Evolutionary conservation across 2,888 invertebrate genomes (phyloP).

Genomic region (Julus scandinavius): DNA sequence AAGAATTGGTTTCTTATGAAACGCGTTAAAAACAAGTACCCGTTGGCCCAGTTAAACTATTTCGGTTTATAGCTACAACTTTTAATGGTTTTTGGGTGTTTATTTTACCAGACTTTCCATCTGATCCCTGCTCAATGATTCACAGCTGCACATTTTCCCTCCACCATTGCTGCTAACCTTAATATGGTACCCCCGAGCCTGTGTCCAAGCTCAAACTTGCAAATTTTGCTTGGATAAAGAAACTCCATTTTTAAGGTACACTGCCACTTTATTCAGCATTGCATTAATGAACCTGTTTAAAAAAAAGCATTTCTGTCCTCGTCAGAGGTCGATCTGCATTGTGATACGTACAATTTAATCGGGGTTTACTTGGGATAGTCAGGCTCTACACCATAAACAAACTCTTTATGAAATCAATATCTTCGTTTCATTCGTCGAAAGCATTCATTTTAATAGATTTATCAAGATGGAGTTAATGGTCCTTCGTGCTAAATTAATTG

Average conservation of each 20-base stretch:
- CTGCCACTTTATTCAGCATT: conserved; percentile 38
- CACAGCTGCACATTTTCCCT: background rate
- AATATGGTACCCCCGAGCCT: background rate
- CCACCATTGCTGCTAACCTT: conserved; percentile 41
- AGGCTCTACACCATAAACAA: background rate
- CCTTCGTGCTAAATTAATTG: background rate
- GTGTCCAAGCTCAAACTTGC: conserved; percentile 22
- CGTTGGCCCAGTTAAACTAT: background rate
- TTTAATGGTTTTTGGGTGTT: background rate
- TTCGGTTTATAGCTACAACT: background rate
- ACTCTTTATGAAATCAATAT: background rate
- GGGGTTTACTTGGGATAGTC: conserved; percentile 3
- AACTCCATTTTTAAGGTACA: conserved; percentile 31
- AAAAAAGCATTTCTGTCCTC: background rate
- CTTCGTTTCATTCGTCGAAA: background rate
- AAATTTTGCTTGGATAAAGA: conserved; percentile 15
- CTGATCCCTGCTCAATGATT: conserved; percentile 33
- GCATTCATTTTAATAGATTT: background rate
- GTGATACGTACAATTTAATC: conserved; percentile 11
- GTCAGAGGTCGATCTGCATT: background rate
- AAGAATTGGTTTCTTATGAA: too few species aligned
- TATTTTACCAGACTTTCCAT: background rate
- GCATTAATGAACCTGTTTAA: background rate
- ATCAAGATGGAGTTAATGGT: background rate
- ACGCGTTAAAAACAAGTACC: too few species aligned